Evolutionary conservation across 23 tunicate species (phyloP), one percentile per base, ranked within the genome.

Genomic region (Ascidia mentula): DNA sequence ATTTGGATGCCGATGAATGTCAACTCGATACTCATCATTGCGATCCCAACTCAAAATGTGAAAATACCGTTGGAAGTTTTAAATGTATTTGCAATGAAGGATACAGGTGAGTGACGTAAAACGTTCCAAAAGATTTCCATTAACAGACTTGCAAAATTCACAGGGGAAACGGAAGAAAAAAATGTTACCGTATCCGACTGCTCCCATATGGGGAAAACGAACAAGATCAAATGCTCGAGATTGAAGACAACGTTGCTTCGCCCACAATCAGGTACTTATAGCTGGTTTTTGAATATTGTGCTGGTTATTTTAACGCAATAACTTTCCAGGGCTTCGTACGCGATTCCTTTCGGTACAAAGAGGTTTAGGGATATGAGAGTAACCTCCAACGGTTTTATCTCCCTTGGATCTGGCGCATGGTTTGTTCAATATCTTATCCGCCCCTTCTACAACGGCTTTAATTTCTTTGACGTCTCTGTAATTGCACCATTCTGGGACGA

Each of bases 401-500:
- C 71, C 12, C 77, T 81, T 24, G 85, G 85, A 12, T 3, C 46
- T 30, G 71, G 37, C 15, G 72, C 38, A 9, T 81, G 72, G 69
- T 13, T 22, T 28, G 76, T 40, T 12, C 7, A 40, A 20, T 81
- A 59, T 9, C 9, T 81, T 61, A 70, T 38, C 76, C 31, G 32
- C 22, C 81, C 81, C 3, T 77, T n/a, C n/a, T 22, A 36, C 15
- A 32, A 77, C 13, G 81, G 81, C 1, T 77, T 77, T 77, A 31
- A 45, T 4, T 32, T 17, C 15, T 15, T 36, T 77, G 37, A 45
- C 8, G 33, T 32, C 30, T 31, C 81, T 32, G n/a, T 77, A 18
- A 32, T 77, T 15, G 81, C 81, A 22, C 81, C 81, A 30, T 77
- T 77, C 32, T 77, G 81, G 81, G 81, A 77, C 42, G 81, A 77